Base-by-base conservation (phyloP, 2,797 vertebrate genomes). In the Sciurus vulgaris region DNA sequence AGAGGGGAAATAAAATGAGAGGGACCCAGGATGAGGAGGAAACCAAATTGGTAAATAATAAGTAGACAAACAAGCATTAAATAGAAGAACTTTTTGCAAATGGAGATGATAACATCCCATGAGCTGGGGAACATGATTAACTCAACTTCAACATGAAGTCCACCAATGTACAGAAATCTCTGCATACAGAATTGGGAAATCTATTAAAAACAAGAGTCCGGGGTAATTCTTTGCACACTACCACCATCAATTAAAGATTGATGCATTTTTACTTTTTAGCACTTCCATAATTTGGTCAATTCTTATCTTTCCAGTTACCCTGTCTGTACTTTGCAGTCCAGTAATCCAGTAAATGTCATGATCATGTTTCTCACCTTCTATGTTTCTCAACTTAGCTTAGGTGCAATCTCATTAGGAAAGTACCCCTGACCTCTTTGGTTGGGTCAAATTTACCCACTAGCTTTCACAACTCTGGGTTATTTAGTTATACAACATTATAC, bases 341-440 rank as follows among this genome's bases (percentile, higher is more conserved):
- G 38, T 72, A 94, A 86, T 35, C 35, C 3, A 89, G 65, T 59
- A 91, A 94, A 93, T 67, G 63, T n/a, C 89, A 59, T 28, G 15
- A 65, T 76, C 54, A 56, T 22, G 59, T 67, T 91, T 70, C 38
- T 67, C n/a, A 74, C 20, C 69, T 38, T 38, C 38, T 38, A 38
- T 38, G 38, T 38, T 89, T 95, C 91, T 78, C 49, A 93, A 90
- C 24, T 72, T 26, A 79, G n/a, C 54, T 78, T 69, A 63, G 56
- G 30, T 65, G 4, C 69, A 24, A 12, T 89, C 18, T 47, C 73
- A 76, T 95, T 18, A 4, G 73, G 26, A 93, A 91, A 87, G 33
- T 59, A 59, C 70, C 47, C 90, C 87, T 86, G 85, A 90, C 47
- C 84, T 33, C 76, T 95, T 35, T 38, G 49, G 44, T 65, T 89